These are phyloP conservation scores for Drosophila fuyamai DNA, from an alignment of 1,140 invertebrate genomes.

Conservation along the genomic window DNA sequence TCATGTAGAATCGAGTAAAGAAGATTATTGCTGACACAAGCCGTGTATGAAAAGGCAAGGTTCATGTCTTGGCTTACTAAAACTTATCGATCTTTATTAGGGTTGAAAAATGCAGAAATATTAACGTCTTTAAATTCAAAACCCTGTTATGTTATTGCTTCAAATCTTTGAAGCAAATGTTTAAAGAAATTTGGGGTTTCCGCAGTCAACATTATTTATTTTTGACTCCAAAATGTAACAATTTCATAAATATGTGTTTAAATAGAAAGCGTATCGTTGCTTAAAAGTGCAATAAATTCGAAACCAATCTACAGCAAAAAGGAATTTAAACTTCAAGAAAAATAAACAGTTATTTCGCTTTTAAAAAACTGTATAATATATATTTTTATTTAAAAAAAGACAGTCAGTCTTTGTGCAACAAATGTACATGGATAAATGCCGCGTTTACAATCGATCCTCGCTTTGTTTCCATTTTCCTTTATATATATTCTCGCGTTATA, in stretches of 20 bases:
- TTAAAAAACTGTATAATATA: slow-evolving; percentile 60
- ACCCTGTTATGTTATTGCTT: no score
- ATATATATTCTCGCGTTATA: slow-evolving; percentile 33
- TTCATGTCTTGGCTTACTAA: not conserved
- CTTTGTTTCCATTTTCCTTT: slow-evolving; percentile 3
- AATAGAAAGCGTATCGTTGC: no score
- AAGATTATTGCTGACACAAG: no score
- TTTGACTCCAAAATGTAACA: no score
- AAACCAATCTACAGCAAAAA: no score
- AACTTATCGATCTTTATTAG: not conserved
- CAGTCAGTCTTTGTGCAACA: slow-evolving; percentile 48
- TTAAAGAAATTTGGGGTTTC: no score
- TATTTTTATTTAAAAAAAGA: slow-evolving; percentile 52
- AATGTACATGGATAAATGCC: slow-evolving; percentile 59
- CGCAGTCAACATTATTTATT: no score
- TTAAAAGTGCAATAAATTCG: no score
- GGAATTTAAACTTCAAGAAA: not conserved
- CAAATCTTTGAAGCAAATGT: no score
- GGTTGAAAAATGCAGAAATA: not conserved
- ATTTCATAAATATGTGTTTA: no score
- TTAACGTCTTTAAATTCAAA: not conserved
- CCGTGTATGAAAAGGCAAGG: no score
- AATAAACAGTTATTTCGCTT: slow-evolving; percentile 39
- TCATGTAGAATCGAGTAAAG: no score
- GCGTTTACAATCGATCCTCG: slow-evolving; percentile 39